These are phyloP conservation scores for Garra rufa DNA, from an alignment of 2,113 vertebrate genomes.

Conservation along the genomic window DNA sequence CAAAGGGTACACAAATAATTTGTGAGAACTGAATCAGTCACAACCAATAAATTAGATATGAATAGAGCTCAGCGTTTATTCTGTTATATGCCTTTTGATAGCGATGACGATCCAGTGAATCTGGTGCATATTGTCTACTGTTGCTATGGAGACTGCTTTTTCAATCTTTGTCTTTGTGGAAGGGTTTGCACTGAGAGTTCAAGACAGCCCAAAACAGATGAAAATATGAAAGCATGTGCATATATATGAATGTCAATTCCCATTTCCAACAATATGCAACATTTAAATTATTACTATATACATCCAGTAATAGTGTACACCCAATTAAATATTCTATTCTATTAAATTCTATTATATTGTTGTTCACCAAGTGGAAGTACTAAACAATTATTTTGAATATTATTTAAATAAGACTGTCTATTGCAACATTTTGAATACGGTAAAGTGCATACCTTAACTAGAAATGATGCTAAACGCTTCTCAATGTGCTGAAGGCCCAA, in stretches of 20 bases:
- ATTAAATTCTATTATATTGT: neutral
- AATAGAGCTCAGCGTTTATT: neutral
- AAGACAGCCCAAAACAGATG: slow-evolving; percentile 6
- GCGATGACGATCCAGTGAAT: slow-evolving; percentile 30
- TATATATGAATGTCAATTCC: neutral
- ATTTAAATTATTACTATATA: neutral
- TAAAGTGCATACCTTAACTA: neutral
- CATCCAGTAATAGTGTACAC: neutral
- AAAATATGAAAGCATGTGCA: neutral
- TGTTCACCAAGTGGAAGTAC: neutral
- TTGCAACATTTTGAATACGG: neutral
- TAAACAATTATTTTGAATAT: neutral
- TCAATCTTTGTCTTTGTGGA: slow-evolving; percentile 21
- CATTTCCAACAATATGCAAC: neutral
- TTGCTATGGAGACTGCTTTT: slow-evolving; percentile 44
- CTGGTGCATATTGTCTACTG: slow-evolving; percentile 21
- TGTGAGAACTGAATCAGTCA: slow-evolving; percentile 10
- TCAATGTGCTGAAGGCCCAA: neutral
- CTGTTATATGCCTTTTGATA: slow-evolving; percentile 28
- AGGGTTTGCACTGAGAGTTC: neutral
- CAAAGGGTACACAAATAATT: neutral
- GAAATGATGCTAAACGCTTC: neutral
- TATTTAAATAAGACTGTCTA: neutral
- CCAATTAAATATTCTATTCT: too few relatives aligned
- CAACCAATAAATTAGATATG: slow-evolving; percentile 21